Evolutionary conservation across 2,797 vertebrate genomes (phyloP).

Genomic region (Thamnophis elegans): DNA sequence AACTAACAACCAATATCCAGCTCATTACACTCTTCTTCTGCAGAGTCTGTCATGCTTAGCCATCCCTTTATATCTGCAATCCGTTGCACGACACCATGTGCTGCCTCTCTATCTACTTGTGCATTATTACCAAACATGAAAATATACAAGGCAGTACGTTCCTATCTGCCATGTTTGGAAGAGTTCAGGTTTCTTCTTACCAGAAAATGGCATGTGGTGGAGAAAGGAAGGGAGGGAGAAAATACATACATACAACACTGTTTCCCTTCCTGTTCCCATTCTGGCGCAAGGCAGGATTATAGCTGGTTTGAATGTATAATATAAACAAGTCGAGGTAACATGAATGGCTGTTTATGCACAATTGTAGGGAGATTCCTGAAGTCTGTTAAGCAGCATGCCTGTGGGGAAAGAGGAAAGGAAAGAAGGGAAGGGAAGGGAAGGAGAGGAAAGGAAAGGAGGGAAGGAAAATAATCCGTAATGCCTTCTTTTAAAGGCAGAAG

Average conservation of each 20-base stretch:
- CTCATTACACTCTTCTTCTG: not conserved
- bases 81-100: not conserved
- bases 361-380: not conserved
- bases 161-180: constrained; percentile 13
- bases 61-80: not conserved
- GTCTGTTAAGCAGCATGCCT: not conserved
- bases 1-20: not conserved
- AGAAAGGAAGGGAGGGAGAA: too few species aligned
- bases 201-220: not conserved
- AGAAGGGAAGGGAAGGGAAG: not conserved
- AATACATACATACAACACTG: not conserved
- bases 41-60: not conserved
- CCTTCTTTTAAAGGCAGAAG: not conserved
- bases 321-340: constrained; percentile 1
- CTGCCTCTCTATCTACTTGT: not conserved
- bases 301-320: not conserved
- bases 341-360: not conserved
- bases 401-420: not conserved
- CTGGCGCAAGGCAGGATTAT: not conserved
- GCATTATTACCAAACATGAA: not conserved
- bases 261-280: constrained; percentile 41
- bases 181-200: constrained; percentile 9
- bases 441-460: not conserved
- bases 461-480: not conserved
- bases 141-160: not conserved